phyloP scores from a whole-genome alignment of 2,888 invertebrate species.

The Himalopsyche tibetana region DNA sequence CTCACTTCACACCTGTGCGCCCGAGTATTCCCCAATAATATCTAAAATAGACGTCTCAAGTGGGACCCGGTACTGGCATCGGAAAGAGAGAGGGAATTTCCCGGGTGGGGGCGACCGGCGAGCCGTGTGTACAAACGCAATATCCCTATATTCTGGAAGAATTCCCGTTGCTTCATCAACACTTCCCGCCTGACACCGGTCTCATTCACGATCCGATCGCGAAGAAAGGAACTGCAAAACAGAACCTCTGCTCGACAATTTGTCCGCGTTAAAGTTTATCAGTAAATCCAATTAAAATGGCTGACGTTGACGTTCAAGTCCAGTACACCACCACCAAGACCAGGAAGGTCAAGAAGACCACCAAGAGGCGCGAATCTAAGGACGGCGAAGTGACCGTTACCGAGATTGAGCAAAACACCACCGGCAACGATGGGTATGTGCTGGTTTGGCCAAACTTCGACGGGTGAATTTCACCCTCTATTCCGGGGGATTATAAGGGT shows the following conservation, averaged over 20 bases:
- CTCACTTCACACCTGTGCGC: constrained; percentile 73
- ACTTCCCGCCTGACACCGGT: constrained; percentile 72
- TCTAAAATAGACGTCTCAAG: constrained; percentile 70
- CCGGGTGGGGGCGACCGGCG: constrained; percentile 57
- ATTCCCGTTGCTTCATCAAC: constrained; percentile 70
- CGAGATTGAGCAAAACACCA: constrained; percentile 84
- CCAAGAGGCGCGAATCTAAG: constrained; percentile 86
- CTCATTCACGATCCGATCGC: constrained; percentile 78
- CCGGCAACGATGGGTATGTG: constrained; percentile 90
- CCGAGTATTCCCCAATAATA: constrained; percentile 78
- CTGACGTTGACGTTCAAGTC: constrained; percentile 93
- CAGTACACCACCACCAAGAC: constrained; percentile 90
- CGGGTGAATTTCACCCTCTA: not conserved
- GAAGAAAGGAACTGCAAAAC: constrained; percentile 71
- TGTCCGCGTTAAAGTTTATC: not conserved
- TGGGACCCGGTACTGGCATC: constrained; percentile 69
- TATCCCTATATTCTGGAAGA: constrained; percentile 75
- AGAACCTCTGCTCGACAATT: constrained; percentile 1
- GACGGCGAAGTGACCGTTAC: constrained; percentile 89
- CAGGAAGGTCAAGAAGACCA: constrained; percentile 94
- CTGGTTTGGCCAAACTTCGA: constrained; percentile 69
- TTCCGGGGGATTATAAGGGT: constrained; percentile 1
- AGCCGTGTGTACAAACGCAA: constrained; percentile 62
- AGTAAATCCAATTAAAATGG: constrained; percentile 78
- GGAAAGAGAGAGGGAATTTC: constrained; percentile 39